Base-by-base conservation (phyloP, 2,888 invertebrate species). In the Polyploca ridens region DNA sequence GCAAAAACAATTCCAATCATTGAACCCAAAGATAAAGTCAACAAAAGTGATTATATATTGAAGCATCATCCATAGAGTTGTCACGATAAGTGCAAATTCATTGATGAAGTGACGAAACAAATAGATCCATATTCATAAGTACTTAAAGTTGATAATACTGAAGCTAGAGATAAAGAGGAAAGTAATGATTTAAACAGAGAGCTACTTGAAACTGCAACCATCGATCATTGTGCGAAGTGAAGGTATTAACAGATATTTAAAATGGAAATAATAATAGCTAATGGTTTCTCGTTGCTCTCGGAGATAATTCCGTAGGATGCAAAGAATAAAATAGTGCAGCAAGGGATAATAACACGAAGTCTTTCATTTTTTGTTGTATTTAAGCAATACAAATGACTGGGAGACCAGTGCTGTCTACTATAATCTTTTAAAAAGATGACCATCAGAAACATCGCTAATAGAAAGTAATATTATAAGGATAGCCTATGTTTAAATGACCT, bases 1-100 rank as follows among this genome's bases (percentile, higher is more conserved):
- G 54, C 54, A 54, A 19, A 19, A 63, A 63, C 57, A 58, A 63
- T 63, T 38, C 38, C 19, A 57, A 58, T 58, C 59, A 49, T 63
- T 63, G 62, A 58, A 65, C 64, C 61, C 59, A 44, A 69, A 73
- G 75, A 79, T 76, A 76, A 77, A 77, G 73, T 70, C 72, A 65
- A 64, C 69, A 65, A 35, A 62, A 67, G 54, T 10, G 73, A 69
- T 78, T 77, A 73, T 74, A 73, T 76, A 80, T 78, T 77, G 81
- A 83, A 78, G 80, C 78, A 86, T 86, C 84, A 86, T 85, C 83
- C 81, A 88, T 87, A 85, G 84, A 86, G 79, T 82, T 85, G 86
- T 87, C 86, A 82, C 72, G 69, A 66, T 65, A 78, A 77, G 72
- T 76, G 75, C 72, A 79, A 70, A 76, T 77, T 74, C 73, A 62